Evolutionary conservation across 2,888 invertebrate species (phyloP), one percentile per base, ranked within the genome.

Genomic region (Pheosia tremula): DNA sequence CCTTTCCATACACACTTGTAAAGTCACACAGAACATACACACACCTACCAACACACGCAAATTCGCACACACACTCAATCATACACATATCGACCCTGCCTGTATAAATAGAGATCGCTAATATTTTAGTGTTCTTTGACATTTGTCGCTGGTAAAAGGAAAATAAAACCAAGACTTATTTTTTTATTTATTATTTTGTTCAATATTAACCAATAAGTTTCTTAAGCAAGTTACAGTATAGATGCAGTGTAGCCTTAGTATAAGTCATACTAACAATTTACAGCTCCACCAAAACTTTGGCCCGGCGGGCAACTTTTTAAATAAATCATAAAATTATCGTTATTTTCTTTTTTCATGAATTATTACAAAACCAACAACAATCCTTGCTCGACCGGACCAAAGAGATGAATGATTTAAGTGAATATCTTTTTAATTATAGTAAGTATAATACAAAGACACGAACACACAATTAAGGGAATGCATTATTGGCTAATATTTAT

Each of bases 191-290:
- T 88, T 88, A 83, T 86, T 86, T 88, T 85, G 85, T 90, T 89
- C 83, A 89, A 85, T 88, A 79, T 91, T 92, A 93, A 93, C 88
- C 91, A 89, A 87, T 91, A 84, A 83, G 84, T 86, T 80, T 84
- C 88, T 89, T 90, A 92, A 92, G 92, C 92, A 85, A 75, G 86
- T 84, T 89, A 90, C 82, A 87, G 84, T 89, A 87, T 79, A 82
- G 79, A 67, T 81, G 84, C 84, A 90, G 89, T 88, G 72, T 86
- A 89, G 88, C 87, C 67, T 55, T 39, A 55, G 55, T 55, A 39
- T 85, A 75, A 75, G 77, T 79, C 73, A 70, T 80, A 66, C 69
- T 72, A 72, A 69, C 62, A 75, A 74, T 81, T 68, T 76, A 76
- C 78, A 78, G 67, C 66, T 64, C 63, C 58, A 58, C 68, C 67